Conservation (phyloP, 1,140 invertebrate species). For the Laupala kohalensis region DNA sequence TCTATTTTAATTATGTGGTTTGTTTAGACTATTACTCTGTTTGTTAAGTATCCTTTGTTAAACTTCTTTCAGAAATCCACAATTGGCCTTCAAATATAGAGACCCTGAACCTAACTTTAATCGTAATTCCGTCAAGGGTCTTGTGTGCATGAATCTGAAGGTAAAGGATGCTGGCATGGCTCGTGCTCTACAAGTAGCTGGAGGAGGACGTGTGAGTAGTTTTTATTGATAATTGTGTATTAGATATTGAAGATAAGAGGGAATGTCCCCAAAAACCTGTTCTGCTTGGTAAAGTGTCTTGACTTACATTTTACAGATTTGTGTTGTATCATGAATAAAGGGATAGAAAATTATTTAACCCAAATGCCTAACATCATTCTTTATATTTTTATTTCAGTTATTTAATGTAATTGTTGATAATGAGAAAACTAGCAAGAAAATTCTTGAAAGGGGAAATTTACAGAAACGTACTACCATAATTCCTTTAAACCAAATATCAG, state of each 20-base stretch:
- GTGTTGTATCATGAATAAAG: too few species aligned
- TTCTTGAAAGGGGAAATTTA: constrained; percentile 71
- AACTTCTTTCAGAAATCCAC: constrained; percentile 39
- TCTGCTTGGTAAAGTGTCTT: too few species aligned
- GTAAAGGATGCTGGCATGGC: constrained; percentile 57
- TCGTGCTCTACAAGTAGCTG: constrained; percentile 72
- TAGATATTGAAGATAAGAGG: too few species aligned
- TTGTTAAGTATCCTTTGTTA: background rate
- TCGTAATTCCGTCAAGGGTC: constrained; percentile 57
- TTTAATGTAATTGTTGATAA: constrained; percentile 86
- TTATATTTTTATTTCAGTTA: constrained; percentile 41
- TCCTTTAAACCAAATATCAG: constrained; percentile 83
- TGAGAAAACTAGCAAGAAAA: constrained; percentile 67
- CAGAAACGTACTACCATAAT: constrained; percentile 69
- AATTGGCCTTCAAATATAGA: constrained; percentile 57
- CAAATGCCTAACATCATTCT: background rate
- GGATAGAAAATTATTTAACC: too few species aligned
- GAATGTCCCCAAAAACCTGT: too few species aligned
- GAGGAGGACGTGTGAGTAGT: constrained; percentile 67
- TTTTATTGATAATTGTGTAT: too few species aligned
- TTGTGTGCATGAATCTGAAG: constrained; percentile 63
- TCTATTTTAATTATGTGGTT: background rate
- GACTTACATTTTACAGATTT: too few species aligned
- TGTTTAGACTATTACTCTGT: too few species aligned
- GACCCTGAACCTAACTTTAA: constrained; percentile 71